Evolutionary conservation across 2,888 invertebrate species (phyloP).

Genomic region (Silvanus unidentatus): DNA sequence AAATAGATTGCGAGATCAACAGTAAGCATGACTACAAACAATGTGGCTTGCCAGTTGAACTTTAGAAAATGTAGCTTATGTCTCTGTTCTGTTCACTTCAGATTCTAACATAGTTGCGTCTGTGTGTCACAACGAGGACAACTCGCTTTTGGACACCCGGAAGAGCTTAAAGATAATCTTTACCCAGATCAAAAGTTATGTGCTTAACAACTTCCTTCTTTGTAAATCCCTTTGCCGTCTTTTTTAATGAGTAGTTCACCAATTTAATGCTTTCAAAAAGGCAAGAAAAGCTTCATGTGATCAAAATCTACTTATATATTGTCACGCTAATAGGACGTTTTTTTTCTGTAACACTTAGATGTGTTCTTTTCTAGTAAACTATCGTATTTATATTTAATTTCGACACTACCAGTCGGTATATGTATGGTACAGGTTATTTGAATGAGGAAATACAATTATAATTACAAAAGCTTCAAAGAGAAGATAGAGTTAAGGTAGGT

Average conservation of each 20-base stretch:
- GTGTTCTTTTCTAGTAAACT: too few species aligned
- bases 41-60: slow-evolving; percentile 18
- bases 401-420: too few species aligned
- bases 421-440: too few species aligned
- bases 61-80: slow-evolving; percentile 15
- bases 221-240: slow-evolving; percentile 7
- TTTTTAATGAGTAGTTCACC: slow-evolving; percentile 16
- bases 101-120: slow-evolving; percentile 17
- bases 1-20: slow-evolving; percentile 22
- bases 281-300: too few species aligned
- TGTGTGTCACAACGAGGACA: slow-evolving; percentile 14
- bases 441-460: too few species aligned
- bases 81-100: slow-evolving; percentile 9
- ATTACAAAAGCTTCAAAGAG: too few species aligned
- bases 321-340: too few species aligned
- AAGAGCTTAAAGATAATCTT: slow-evolving; percentile 23
- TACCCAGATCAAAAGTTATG: slow-evolving; percentile 23
- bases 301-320: too few species aligned
- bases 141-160: slow-evolving; percentile 21
- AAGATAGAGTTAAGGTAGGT: too few species aligned
- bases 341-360: too few species aligned
- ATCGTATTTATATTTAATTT: too few species aligned
- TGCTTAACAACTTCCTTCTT: slow-evolving; percentile 19
- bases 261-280: neutral
- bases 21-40: slow-evolving; percentile 21